phyloP scores from a whole-genome alignment of 2,113 vertebrate species.

The Fukomys damarensis region DNA sequence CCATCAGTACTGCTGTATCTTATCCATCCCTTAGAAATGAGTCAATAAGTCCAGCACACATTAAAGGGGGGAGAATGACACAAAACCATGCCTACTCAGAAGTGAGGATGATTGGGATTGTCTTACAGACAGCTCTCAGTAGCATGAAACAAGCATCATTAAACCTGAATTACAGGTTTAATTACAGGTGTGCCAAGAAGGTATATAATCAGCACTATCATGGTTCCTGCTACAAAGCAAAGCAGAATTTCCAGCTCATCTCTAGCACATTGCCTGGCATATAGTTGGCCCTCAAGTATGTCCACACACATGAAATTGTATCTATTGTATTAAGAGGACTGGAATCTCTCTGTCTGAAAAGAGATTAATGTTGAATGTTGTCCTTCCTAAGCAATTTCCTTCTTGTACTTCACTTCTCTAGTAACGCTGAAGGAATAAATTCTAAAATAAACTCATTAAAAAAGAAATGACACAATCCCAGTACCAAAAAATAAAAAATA shows the following conservation, averaged over 20 bases:
- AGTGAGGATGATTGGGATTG: not conserved
- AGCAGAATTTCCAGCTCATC: not conserved
- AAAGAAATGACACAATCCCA: too few species aligned
- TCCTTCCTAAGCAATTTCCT: not conserved
- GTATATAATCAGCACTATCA: accelerated
- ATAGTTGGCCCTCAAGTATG: not conserved
- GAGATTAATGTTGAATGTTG: slow-evolving; percentile 23
- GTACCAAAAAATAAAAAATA: too few species aligned
- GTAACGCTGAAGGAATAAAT: slow-evolving; percentile 11
- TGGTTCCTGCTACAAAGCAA: not conserved
- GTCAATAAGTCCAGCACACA: not conserved
- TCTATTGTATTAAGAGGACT: not conserved
- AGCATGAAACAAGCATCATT: not conserved
- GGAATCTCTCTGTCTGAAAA: not conserved
- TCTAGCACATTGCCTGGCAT: not conserved
- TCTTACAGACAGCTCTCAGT: not conserved
- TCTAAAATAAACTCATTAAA: slow-evolving; percentile 42
- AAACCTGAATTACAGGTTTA: not conserved
- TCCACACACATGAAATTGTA: not conserved
- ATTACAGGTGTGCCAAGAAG: not conserved
- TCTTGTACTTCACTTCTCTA: not conserved
- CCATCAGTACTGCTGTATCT: not conserved
- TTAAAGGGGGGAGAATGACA: not conserved
- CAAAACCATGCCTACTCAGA: not conserved
- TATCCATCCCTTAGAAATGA: not conserved